Percentiles rank a stretch among this genome's conserved stretches.
These are phyloP conservation scores for Oreochromis tanganicae DNA, from an alignment of 2,113 vertebrate genomes.

Conservation along the genomic window DNA sequence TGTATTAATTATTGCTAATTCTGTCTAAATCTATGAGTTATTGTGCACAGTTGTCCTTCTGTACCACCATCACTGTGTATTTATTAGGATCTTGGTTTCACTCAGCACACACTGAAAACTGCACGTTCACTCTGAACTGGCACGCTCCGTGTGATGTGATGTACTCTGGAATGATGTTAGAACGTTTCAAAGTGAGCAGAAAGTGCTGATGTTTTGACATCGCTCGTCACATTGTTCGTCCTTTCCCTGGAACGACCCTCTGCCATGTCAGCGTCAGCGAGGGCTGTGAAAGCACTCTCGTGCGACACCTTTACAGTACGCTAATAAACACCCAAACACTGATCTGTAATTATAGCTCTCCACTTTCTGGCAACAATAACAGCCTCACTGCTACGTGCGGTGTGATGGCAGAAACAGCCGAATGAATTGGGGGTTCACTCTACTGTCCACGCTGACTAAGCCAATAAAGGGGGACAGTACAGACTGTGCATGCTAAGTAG, in stretches of 20 bases:
- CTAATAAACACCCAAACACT: background rate
- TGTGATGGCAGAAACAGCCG: background rate
- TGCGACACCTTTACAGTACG: background rate
- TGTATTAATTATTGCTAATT: background rate
- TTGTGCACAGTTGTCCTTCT: background rate
- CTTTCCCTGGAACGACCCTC: background rate
- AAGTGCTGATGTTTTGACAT: slow-evolving; percentile 17
- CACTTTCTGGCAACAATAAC: background rate
- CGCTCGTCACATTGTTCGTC: background rate
- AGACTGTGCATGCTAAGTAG: slow-evolving; percentile 6
- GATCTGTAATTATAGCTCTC: background rate
- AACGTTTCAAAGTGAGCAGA: background rate
- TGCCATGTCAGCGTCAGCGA: background rate
- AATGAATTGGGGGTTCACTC: background rate
- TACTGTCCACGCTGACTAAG: background rate
- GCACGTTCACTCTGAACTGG: background rate
- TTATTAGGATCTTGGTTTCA: background rate
- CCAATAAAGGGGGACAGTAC: background rate
- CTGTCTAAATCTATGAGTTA: background rate
- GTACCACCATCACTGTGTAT: background rate
- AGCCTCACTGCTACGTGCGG: background rate
- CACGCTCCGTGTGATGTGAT: background rate
- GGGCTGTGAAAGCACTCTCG: background rate
- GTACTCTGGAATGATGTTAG: background rate
- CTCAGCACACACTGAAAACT: background rate